Evolutionary conservation across 2,888 invertebrate species (phyloP).

Genomic region (Drosophila dives): DNA sequence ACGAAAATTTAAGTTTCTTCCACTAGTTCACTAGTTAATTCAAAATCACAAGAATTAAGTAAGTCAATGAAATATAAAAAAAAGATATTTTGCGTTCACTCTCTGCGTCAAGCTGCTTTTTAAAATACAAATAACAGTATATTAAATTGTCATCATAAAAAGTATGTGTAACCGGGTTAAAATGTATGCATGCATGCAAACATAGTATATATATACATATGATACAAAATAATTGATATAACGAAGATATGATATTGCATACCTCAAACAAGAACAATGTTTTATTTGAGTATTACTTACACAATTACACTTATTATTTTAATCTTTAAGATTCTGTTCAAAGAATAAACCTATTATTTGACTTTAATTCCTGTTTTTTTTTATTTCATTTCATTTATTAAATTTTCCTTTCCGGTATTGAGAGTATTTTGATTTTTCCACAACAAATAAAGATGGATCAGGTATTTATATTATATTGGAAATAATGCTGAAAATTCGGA

Average conservation of each 20-base stretch:
- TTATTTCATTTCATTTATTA: conserved; percentile 8
- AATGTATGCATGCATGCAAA: not conserved
- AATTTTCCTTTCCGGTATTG: not conserved
- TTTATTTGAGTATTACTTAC: conserved; percentile 28
- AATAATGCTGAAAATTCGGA: not conserved
- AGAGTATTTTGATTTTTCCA: conserved; percentile 1
- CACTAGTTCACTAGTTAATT: not conserved
- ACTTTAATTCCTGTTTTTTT: conserved; percentile 30
- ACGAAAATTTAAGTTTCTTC: not conserved
- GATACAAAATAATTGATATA: not conserved
- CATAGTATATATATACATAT: not conserved
- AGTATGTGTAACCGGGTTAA: not conserved
- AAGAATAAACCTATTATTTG: conserved; percentile 62
- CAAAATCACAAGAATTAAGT: not conserved
- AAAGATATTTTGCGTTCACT: not conserved
- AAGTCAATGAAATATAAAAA: not conserved
- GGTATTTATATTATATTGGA: not conserved
- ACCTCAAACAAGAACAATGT: conserved; percentile 37
- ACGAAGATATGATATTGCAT: conserved; percentile 35
- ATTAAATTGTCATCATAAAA: not conserved
- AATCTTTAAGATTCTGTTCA: conserved; percentile 46
- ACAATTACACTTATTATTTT: conserved; percentile 33
- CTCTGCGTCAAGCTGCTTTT: not conserved
- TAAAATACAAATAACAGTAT: not conserved
- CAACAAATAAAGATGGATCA: not conserved